Percentiles rank a stretch among this genome's conserved stretches.
phyloP scores from a whole-genome alignment of 2,888 invertebrate species.

The Tachina grossa region DNA sequence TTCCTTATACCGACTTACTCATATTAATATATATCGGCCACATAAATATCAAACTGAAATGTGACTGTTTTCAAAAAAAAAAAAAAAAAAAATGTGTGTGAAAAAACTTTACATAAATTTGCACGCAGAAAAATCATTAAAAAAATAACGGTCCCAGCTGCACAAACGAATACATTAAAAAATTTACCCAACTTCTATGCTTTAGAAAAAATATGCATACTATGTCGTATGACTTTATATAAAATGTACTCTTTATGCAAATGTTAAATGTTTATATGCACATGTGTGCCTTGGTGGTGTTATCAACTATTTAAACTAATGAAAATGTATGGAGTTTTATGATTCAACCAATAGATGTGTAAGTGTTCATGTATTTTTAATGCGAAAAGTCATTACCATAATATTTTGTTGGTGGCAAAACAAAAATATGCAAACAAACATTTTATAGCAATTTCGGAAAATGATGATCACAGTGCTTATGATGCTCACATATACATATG shows the following conservation, averaged over 20 bases:
- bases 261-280: conserved; percentile 28
- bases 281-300: not conserved
- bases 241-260: conserved; percentile 56
- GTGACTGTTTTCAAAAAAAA: not conserved
- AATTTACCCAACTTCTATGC: conserved; percentile 1
- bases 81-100: not conserved
- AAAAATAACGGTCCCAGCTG: conserved; percentile 11
- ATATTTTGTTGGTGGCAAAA: conserved; percentile 37
- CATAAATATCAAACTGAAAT: conserved; percentile 10
- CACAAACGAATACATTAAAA: not conserved
- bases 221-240: conserved; percentile 18
- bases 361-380: conserved; percentile 51
- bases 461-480: not conserved
- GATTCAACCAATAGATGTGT: conserved; percentile 17
- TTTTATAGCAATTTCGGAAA: not conserved
- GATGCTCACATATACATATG: not conserved
- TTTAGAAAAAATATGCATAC: conserved; percentile 16
- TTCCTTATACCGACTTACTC: too few relatives aligned
- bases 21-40: not conserved
- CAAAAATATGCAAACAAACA: not conserved
- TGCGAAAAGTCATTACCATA: conserved; percentile 59
- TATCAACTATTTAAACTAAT: conserved; percentile 61
- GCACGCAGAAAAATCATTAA: not conserved
- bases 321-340: conserved; percentile 49
- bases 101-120: conserved; percentile 8